Evolutionary conservation across 2,113 vertebrate species (phyloP).

Genomic region (Alligator mississippiensis): DNA sequence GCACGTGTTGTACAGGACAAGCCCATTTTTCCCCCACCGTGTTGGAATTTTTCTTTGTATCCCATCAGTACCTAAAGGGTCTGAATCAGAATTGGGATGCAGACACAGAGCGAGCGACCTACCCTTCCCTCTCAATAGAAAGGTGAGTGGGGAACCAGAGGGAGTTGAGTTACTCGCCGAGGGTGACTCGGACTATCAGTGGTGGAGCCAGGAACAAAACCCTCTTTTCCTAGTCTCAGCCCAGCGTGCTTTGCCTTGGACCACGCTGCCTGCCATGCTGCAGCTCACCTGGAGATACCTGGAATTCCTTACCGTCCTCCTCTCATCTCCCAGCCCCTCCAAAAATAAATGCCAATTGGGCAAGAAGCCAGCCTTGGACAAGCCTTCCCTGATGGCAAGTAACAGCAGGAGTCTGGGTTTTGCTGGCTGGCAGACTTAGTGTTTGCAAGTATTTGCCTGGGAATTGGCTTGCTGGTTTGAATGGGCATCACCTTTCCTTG

Average conservation of each 20-base stretch:
- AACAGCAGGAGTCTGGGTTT: not conserved
- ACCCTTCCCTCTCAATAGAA: not conserved
- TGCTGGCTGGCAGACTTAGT: not conserved
- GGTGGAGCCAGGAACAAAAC: not conserved
- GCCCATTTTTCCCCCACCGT: not conserved
- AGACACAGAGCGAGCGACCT: not conserved
- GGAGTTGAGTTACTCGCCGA: not conserved
- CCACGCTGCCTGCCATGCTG: rapidly evolving
- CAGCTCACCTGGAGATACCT: not conserved
- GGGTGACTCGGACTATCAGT: rapidly evolving
- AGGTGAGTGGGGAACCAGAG: not conserved
- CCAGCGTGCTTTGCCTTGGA: not conserved
- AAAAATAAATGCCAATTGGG: not conserved
- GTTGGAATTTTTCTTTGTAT: not conserved
- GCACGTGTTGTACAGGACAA: not conserved
- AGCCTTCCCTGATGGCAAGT: not conserved
- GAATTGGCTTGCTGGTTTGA: not conserved
- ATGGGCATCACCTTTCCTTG: not conserved
- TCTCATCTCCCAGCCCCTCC: not conserved
- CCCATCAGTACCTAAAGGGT: not conserved
- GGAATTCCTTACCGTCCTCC: not conserved
- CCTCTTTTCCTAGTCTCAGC: not conserved
- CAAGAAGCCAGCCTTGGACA: too few species aligned
- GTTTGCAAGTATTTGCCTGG: not conserved
- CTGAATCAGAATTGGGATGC: not conserved